Evolutionary conservation across 2,888 invertebrate species (phyloP).

Genomic region (Ceraclea dissimilis): DNA sequence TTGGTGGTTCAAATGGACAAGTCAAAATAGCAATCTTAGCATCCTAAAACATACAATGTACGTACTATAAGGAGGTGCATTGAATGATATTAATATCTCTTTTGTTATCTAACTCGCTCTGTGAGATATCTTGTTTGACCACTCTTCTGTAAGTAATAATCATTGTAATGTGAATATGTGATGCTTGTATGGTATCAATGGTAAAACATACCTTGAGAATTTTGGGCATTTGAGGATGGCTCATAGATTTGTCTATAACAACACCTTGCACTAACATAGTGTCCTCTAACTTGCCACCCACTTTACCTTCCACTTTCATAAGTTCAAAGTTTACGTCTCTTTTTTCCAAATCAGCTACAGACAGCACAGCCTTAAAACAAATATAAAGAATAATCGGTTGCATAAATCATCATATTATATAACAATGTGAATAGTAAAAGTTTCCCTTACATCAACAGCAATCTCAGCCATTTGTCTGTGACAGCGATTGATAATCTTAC

Average conservation of each 20-base stretch:
- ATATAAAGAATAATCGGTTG: neutral
- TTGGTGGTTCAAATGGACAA: slow-evolving; percentile 99
- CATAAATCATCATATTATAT: neutral
- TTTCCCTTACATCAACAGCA: slow-evolving; percentile 64
- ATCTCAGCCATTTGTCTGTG: slow-evolving; percentile 98
- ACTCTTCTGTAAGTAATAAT: slow-evolving; percentile 15
- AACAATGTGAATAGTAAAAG: neutral
- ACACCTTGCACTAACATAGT: slow-evolving; percentile 94
- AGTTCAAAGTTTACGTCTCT: slow-evolving; percentile 98
- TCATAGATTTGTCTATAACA: slow-evolving; percentile 97
- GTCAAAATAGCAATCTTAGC: slow-evolving; percentile 96
- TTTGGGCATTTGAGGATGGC: slow-evolving; percentile 99
- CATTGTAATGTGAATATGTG: slow-evolving; percentile 10
- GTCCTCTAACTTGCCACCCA: slow-evolving; percentile 94
- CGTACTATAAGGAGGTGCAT: too few species aligned
- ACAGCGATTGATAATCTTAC: slow-evolving; percentile 96
- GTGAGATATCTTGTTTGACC: too few species aligned
- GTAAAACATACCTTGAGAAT: slow-evolving; percentile 57
- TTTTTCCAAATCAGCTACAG: slow-evolving; percentile 90
- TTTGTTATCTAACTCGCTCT: too few species aligned
- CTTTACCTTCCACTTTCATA: slow-evolving; percentile 97
- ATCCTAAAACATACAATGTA: slow-evolving; percentile 55
- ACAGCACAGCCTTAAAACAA: slow-evolving; percentile 73
- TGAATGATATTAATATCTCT: too few species aligned
- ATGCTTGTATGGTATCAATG: too few species aligned